Evolutionary conservation across 2,797 vertebrate genomes (phyloP).

Genomic region (Rhinatrema bivittatum): DNA sequence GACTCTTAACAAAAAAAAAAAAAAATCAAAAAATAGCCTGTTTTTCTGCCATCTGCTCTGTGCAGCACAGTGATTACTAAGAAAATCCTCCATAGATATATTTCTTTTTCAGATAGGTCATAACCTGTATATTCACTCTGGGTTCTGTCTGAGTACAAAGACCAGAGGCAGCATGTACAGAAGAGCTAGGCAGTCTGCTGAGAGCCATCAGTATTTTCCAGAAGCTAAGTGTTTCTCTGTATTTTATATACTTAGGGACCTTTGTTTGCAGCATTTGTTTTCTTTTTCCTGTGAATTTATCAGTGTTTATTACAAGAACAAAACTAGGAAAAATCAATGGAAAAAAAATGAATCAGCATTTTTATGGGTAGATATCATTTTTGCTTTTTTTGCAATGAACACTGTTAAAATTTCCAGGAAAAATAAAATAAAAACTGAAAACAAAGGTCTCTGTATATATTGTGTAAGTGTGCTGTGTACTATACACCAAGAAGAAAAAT

Average conservation of each 20-base stretch:
- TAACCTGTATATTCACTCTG: neutral
- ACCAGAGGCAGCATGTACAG: neutral
- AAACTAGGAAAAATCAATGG: too few species aligned
- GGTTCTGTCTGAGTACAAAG: neutral
- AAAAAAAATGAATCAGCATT: too few species aligned
- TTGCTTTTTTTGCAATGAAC: too few species aligned
- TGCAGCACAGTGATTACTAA: neutral
- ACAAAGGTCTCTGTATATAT: neutral
- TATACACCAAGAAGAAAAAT: constrained; percentile 9
- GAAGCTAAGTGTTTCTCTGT: neutral
- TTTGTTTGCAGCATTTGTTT: too few species aligned
- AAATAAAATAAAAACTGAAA: too few species aligned
- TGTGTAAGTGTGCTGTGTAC: neutral
- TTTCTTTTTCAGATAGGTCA: neutral
- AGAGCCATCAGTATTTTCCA: neutral
- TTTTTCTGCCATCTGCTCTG: too few species aligned
- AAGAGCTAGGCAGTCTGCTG: constrained; percentile 1
- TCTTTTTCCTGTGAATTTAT: too few species aligned
- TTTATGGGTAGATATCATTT: too few species aligned
- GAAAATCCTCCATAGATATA: neutral
- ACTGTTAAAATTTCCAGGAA: too few species aligned
- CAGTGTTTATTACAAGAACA: too few species aligned
- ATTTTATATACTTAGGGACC: too few species aligned
- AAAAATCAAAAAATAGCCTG: too few species aligned
- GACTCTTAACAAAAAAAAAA: neutral